phyloP scores from a whole-genome alignment of 2,888 invertebrate genomes.

The Dorcus hopei region DNA sequence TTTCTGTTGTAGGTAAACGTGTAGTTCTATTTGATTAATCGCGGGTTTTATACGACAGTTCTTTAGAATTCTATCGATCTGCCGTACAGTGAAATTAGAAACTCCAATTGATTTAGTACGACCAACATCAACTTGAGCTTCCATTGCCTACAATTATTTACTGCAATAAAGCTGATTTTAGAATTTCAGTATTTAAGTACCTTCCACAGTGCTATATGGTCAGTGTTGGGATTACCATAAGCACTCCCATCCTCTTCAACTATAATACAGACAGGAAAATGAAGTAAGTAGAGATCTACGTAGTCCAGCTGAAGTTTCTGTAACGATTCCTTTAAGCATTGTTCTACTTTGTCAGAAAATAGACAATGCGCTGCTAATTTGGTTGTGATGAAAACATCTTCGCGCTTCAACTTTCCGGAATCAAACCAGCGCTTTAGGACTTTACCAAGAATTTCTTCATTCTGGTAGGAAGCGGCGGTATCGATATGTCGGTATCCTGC shows the following conservation, averaged over 20 bases:
- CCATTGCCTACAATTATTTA: conserved; percentile 6
- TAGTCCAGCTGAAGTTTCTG: conserved; percentile 68
- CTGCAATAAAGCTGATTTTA: no score
- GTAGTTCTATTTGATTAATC: conserved; percentile 69
- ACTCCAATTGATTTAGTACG: conserved; percentile 61
- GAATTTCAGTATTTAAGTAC: background rate
- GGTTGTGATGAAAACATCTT: conserved; percentile 77
- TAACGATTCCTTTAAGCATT: conserved; percentile 62
- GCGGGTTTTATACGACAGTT: conserved; percentile 62
- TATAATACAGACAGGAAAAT: conserved; percentile 67
- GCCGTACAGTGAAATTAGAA: conserved; percentile 76
- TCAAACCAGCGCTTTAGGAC: conserved; percentile 69
- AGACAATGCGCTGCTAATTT: conserved; percentile 66
- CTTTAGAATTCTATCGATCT: conserved; percentile 64
- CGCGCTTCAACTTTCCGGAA: conserved; percentile 62
- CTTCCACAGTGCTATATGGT: conserved; percentile 50
- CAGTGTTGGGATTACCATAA: background rate
- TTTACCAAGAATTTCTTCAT: conserved; percentile 70
- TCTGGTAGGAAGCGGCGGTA: conserved; percentile 71
- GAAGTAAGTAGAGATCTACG: conserved; percentile 76
- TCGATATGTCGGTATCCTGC: conserved; percentile 80
- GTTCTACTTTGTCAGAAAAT: conserved; percentile 59
- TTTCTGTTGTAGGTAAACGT: conserved; percentile 73
- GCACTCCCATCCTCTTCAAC: background rate
- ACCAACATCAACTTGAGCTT: conserved; percentile 7